phyloP scores from a whole-genome alignment of 2,113 vertebrate genomes.

The Symphodus melops region DNA sequence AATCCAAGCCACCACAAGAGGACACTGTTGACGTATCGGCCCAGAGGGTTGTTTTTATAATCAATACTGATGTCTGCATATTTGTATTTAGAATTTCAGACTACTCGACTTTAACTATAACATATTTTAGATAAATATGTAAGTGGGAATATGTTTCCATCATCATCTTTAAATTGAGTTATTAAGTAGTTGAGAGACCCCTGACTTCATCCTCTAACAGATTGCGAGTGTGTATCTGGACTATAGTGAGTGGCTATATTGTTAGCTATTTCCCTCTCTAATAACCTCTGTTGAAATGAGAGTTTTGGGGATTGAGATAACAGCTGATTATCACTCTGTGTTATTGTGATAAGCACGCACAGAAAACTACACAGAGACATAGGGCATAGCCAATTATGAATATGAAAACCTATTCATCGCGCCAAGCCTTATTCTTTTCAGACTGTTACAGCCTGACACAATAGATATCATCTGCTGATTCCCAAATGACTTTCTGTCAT shows the following conservation, averaged over 20 bases:
- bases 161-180: conserved; percentile 67
- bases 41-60: conserved; percentile 12
- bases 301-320: conserved; percentile 78
- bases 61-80: conserved; percentile 40
- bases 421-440: conserved; percentile 67
- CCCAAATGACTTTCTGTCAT: conserved; percentile 74
- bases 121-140: conserved; percentile 65
- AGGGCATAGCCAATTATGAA: conserved; percentile 69
- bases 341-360: conserved; percentile 74
- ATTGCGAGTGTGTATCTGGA: conserved; percentile 43
- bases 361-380: conserved; percentile 71
- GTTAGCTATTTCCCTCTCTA: conserved; percentile 70
- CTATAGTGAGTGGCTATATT: conserved; percentile 54
- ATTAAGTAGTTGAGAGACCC: conserved; percentile 71
- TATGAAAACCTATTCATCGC: conserved; percentile 76
- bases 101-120: conserved; percentile 57
- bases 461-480: conserved; percentile 72
- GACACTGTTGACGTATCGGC: conserved; percentile 74
- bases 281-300: conserved; percentile 76
- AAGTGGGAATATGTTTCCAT: conserved; percentile 73
- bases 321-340: conserved; percentile 74
- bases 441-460: conserved; percentile 63
- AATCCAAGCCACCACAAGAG: conserved; percentile 68
- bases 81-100: conserved; percentile 32
- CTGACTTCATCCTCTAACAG: conserved; percentile 62